Conservation (phyloP, 2,113 vertebrate genomes). For the Esox niger region DNA sequence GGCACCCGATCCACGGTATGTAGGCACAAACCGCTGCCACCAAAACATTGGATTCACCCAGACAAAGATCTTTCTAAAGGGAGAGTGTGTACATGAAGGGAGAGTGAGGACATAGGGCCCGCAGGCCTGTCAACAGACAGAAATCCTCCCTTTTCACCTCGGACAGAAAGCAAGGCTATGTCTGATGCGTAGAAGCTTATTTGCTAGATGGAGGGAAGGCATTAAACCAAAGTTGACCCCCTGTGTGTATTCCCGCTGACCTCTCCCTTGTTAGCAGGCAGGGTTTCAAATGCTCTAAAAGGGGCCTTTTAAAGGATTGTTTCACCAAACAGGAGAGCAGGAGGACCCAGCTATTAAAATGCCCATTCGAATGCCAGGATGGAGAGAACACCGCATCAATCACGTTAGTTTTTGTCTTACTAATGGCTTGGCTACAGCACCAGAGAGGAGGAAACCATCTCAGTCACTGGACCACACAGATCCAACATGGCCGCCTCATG, state of each 20-base stretch:
- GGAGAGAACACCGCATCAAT: slow-evolving; percentile 9
- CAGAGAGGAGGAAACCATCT: slow-evolving; percentile 1
- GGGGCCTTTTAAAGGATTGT: slow-evolving; percentile 21
- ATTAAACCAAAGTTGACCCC: slow-evolving; percentile 1
- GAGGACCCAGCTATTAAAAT: slow-evolving; percentile 5
- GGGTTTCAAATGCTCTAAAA: slow-evolving; percentile 12
- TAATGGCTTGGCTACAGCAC: slow-evolving; percentile 14
- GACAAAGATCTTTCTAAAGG: slow-evolving; percentile 2
- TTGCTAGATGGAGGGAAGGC: slow-evolving; percentile 9
- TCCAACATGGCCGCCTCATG: neutral
- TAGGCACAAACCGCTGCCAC: neutral
- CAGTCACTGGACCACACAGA: slow-evolving; percentile 28
- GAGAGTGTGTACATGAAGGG: slow-evolving; percentile 4
- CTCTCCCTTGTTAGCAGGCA: neutral
- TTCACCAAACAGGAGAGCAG: slow-evolving; percentile 1
- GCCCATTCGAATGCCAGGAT: slow-evolving; percentile 26
- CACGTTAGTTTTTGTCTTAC: slow-evolving; percentile 1
- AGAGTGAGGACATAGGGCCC: neutral
- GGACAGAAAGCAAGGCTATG: neutral
- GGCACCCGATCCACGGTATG: neutral
- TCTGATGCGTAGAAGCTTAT: slow-evolving; percentile 6
- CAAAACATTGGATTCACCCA: neutral
- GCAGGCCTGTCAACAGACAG: neutral
- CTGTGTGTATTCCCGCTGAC: slow-evolving; percentile 11
- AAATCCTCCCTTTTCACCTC: neutral